A percentile compares a stretch with the other conserved stretches of the same genome.
Evolutionary conservation across 2,113 vertebrate species (phyloP).

Genomic region (Dipodomys merriami): DNA sequence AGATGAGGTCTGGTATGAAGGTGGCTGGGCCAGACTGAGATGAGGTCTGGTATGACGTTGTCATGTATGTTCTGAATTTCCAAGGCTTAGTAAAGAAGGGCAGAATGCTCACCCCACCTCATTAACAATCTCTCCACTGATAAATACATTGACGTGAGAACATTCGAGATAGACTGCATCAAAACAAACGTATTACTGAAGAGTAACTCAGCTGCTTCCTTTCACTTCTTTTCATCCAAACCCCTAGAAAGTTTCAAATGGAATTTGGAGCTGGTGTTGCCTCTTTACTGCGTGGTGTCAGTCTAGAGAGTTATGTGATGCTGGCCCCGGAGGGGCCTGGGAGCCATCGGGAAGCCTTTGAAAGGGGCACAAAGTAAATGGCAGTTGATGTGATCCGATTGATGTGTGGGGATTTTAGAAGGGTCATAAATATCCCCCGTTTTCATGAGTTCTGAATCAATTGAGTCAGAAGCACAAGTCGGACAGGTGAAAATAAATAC

Average conservation of each 20-base stretch:
- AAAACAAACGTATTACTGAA: background rate
- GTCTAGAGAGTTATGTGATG: background rate
- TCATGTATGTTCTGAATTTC: background rate
- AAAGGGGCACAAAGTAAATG: background rate
- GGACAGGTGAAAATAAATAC: constrained; percentile 15
- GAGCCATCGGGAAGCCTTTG: background rate
- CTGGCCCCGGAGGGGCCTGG: background rate
- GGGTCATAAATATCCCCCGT: background rate
- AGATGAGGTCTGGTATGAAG: accelerated
- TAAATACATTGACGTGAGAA: background rate
- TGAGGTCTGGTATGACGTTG: accelerated
- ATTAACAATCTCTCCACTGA: background rate
- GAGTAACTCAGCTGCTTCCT: background rate
- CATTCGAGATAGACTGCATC: background rate
- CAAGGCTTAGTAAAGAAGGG: background rate
- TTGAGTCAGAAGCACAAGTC: constrained; percentile 19
- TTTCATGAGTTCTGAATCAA: background rate
- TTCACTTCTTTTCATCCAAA: background rate
- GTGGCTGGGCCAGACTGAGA: accelerated
- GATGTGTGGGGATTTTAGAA: background rate
- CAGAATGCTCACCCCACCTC: background rate
- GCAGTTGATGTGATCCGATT: background rate
- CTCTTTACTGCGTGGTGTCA: background rate
- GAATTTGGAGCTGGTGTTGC: background rate
- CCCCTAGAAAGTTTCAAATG: background rate